Conservation (phyloP, 1,140 invertebrate genomes). For the Periplaneta americana region DNA sequence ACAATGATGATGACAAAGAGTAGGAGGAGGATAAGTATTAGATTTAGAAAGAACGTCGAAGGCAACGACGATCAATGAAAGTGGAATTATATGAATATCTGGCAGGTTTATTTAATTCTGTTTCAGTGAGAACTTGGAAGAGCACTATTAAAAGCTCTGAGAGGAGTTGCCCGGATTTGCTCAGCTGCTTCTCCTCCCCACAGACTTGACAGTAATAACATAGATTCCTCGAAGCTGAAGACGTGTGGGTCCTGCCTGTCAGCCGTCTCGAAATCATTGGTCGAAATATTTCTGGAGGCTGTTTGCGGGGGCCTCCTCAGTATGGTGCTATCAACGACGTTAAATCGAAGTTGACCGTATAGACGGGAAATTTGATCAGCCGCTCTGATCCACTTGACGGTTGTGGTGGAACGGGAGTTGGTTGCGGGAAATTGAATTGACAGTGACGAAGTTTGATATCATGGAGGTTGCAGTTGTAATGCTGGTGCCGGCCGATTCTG, state of each 20-base stretch:
- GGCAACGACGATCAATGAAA: too few species aligned
- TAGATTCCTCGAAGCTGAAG: not conserved
- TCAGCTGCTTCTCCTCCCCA: too few species aligned
- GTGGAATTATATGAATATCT: too few species aligned
- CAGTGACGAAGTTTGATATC: conserved; percentile 9
- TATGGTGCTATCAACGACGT: not conserved
- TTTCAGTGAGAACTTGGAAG: too few species aligned
- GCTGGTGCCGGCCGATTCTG: not conserved
- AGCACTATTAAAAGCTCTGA: too few species aligned
- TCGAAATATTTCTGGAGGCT: not conserved
- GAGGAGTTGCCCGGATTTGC: too few species aligned
- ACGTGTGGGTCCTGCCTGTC: not conserved
- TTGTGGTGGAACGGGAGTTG: not conserved
- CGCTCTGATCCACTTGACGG: conserved; percentile 2
- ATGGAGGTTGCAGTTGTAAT: not conserved
- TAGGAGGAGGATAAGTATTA: too few species aligned
- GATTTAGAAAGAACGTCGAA: too few species aligned
- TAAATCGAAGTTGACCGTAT: conserved; percentile 2
- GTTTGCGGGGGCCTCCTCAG: not conserved
- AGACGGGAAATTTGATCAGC: conserved; percentile 8
- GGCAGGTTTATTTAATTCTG: too few species aligned
- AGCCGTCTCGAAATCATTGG: not conserved
- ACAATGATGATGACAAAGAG: too few species aligned
- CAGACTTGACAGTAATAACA: not conserved
- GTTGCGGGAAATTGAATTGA: conserved; percentile 12